phyloP scores from a whole-genome alignment of 2,888 invertebrate species.

The Hemaris fuciformis region DNA sequence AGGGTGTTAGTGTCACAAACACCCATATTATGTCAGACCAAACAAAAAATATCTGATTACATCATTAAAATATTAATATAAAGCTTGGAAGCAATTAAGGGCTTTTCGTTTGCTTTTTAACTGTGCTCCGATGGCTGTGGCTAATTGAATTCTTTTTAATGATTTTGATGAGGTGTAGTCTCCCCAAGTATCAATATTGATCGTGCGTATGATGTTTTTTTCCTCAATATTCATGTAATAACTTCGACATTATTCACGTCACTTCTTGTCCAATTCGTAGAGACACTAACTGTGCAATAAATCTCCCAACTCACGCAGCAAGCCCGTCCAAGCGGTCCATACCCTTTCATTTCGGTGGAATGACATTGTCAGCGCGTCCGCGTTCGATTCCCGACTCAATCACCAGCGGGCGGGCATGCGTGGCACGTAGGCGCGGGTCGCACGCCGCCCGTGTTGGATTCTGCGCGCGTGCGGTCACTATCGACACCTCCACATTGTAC shows the following conservation, averaged over 20 bases:
- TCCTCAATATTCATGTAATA: background rate
- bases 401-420: background rate
- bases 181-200: too few relatives aligned
- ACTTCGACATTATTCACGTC: background rate
- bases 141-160: too few relatives aligned
- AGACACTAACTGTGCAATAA: conserved; percentile 1
- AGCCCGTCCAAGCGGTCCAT: background rate
- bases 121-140: too few relatives aligned
- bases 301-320: background rate
- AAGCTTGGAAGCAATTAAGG: too few relatives aligned
- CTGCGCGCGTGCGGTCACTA: background rate
- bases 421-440: background rate
- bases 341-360: background rate
- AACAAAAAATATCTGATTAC: too few relatives aligned
- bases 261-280: background rate
- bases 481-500: background rate
- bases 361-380: background rate
- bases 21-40: too few relatives aligned
- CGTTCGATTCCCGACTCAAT: background rate
- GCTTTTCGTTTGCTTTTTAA: too few relatives aligned
- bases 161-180: too few relatives aligned
- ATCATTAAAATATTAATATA: too few relatives aligned
- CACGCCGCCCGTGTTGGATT: background rate
- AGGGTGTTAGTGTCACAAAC: too few relatives aligned
- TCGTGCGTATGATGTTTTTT: too few relatives aligned